Evolutionary conservation across 2,113 vertebrate species (phyloP), one percentile per base, ranked within the genome.

Genomic region (Verasper variegatus): DNA sequence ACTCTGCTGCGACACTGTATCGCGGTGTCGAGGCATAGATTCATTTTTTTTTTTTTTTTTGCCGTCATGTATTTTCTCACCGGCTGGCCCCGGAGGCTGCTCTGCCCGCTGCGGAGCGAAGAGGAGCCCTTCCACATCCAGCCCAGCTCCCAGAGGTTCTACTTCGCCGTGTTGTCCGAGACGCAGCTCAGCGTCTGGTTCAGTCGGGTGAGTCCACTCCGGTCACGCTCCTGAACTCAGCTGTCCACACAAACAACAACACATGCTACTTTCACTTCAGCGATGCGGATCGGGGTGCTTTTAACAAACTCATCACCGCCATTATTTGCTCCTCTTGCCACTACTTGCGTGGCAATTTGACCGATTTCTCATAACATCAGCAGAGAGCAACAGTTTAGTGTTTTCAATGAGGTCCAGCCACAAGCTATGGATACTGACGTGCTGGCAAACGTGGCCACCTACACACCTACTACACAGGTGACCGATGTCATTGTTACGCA

Each of bases 171-270:
- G 86, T 80, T 99, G 86, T 96, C 97, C 8, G 94, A 95, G 14
- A 96, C 96, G 0, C 97, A 97, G 91, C 95, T 99, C 82, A 97
- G 97, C 95, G 87, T 99, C 90, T 99, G 98, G 98, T 97, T 96
- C 77, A 96, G 96, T 90, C 94, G 97, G 89, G 98, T 98, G 89
- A 98, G 91, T n/a, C 18, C 18, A 8, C 51, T 9, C 18, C 51
- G 8, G 5, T n/a, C 51, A n/a, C 4, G 51, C 51, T 52, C 20
- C 51, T 7, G 51, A 0, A n/a, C 51, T 37, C 76, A 68, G 68
- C 80, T 87, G 66, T 61, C 31, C 57, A n/a, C 0, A 23, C 8
- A 37, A 49, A 63, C 52, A 81, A 82, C 60, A 81, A 26, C 0
- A n/a, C 45, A 21, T 12, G 20, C n/a, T n/a, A 0, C 59, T 26